These are phyloP conservation scores for Labrus mixtus DNA, from an alignment of 2,113 vertebrate genomes.

Conservation along the genomic window DNA sequence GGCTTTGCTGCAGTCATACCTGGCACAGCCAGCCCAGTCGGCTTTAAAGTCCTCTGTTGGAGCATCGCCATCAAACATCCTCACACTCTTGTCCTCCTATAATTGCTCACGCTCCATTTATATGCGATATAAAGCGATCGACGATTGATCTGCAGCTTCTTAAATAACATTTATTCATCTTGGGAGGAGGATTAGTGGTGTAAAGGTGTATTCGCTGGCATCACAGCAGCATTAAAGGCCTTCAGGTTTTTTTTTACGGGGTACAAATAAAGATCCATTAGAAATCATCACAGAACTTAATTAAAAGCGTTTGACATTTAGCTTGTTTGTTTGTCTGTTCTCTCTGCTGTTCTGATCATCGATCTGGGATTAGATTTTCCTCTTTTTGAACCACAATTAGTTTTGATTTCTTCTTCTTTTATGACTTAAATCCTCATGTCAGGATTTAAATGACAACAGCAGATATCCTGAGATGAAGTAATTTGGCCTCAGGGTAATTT, in stretches of 20 bases:
- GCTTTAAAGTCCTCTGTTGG: constrained; percentile 65
- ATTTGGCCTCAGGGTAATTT: background rate
- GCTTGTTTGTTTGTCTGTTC: constrained; percentile 2
- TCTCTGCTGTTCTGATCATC: constrained; percentile 24
- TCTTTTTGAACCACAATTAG: background rate
- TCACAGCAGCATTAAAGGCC: constrained; percentile 18
- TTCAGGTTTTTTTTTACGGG: constrained; percentile 33
- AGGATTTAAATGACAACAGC: background rate
- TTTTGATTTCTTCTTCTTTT: background rate
- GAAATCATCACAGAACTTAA: background rate
- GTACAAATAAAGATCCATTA: background rate
- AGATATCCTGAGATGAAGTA: background rate
- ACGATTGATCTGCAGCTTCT: constrained; percentile 54
- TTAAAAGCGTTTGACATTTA: background rate
- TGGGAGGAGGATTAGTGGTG: constrained; percentile 19
- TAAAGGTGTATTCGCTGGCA: constrained; percentile 26
- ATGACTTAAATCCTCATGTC: background rate
- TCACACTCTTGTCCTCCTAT: constrained; percentile 40
- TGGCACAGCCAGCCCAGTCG: constrained; percentile 62
- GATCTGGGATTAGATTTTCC: too few relatives aligned
- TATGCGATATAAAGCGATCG: constrained; percentile 47
- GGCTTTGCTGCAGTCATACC: constrained; percentile 58
- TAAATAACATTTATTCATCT: constrained; percentile 34
- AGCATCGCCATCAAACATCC: constrained; percentile 50
- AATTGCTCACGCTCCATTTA: constrained; percentile 54